Percentiles rank a stretch among this genome's conserved stretches.
Evolutionary conservation across 2,113 vertebrate genomes (phyloP).

Genomic region (Oxyruncus cristatus): DNA sequence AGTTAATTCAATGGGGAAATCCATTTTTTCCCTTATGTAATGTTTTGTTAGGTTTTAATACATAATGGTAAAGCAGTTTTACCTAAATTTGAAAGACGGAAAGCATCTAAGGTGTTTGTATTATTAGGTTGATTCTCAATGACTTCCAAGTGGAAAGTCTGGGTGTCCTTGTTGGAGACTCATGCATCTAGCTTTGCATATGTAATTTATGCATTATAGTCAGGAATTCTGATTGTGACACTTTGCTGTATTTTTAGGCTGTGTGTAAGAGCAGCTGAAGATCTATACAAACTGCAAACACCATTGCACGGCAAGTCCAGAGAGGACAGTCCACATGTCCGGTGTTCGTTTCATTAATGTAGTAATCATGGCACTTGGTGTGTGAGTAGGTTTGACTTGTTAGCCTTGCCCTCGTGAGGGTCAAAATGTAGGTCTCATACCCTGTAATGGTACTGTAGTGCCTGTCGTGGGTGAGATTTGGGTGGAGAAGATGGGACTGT

Average conservation of each 20-base stretch:
- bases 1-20: not conserved
- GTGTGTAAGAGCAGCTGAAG: not conserved
- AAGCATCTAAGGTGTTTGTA: not conserved
- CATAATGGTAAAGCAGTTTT: not conserved
- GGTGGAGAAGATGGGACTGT: not conserved
- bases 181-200: not conserved
- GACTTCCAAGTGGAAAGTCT: not conserved
- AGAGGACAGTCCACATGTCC: not conserved
- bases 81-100: not conserved
- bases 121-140: not conserved
- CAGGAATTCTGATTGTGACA: not conserved
- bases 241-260: not conserved
- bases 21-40: not conserved
- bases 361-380: not conserved
- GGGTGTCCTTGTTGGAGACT: not conserved
- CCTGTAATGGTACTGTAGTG: fast-evolving
- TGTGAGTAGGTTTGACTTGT: not conserved
- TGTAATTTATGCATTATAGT: not conserved
- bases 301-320: not conserved
- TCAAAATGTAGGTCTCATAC: not conserved
- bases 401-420: not conserved
- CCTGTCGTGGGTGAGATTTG: not conserved
- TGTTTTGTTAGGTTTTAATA: fast-evolving
- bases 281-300: not conserved
- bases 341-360: not conserved